Percentiles rank a stretch among this genome's conserved stretches.
phyloP scores from a whole-genome alignment of 2,888 invertebrate species.

The Rosalia funebris region DNA sequence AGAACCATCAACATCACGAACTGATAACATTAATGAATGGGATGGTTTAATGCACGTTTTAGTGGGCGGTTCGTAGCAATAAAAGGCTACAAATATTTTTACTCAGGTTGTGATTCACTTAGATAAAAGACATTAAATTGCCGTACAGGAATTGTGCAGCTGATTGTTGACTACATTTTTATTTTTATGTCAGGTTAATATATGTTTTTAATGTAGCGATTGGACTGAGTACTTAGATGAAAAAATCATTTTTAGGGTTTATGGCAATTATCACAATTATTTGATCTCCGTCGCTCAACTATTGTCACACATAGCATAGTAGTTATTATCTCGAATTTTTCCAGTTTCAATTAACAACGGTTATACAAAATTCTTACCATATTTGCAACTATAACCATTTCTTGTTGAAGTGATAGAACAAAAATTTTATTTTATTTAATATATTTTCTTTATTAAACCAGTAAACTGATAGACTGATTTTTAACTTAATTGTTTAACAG shows the following conservation, averaged over 20 bases:
- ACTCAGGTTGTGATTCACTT: conserved; percentile 64
- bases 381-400: no score
- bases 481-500: conserved; percentile 11
- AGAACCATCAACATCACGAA: conserved; percentile 62
- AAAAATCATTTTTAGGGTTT: conserved; percentile 8
- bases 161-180: conserved; percentile 60
- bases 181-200: conserved; percentile 30
- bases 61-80: conserved; percentile 74
- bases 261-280: conserved; percentile 23
- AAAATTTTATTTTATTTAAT: not conserved
- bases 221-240: conserved; percentile 42
- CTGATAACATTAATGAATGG: conserved; percentile 63
- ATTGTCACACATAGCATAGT: conserved; percentile 37
- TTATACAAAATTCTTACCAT: no score
- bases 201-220: conserved; percentile 31
- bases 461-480: conserved; percentile 27
- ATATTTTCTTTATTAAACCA: conserved; percentile 3
- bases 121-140: conserved; percentile 51
- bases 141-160: conserved; percentile 60
- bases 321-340: conserved; percentile 16
- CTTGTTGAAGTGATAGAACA: no score
- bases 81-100: conserved; percentile 35
- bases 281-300: conserved; percentile 62
- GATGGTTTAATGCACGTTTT: conserved; percentile 76
- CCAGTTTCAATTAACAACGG: no score